A percentile compares a stretch with the other conserved stretches of the same genome.
phyloP scores from a whole-genome alignment of 2,888 invertebrate genomes.

The Erynnis tages region DNA sequence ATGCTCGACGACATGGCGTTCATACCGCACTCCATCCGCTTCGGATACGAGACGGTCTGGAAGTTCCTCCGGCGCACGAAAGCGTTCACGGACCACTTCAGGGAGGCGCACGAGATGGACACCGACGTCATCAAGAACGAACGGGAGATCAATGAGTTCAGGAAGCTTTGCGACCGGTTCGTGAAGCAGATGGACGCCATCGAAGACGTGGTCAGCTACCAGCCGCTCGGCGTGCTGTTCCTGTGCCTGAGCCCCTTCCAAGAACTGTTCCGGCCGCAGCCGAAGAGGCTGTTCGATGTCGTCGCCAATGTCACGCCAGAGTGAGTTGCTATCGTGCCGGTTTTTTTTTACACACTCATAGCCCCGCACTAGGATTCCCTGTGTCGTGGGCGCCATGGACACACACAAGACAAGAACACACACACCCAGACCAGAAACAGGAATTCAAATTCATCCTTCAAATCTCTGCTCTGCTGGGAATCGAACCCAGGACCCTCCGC shows the following conservation, averaged over 20 bases:
- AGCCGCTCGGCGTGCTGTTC: conserved; percentile 87
- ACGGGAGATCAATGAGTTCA: conserved; percentile 84
- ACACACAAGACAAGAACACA: too few relatives aligned
- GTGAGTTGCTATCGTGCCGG: too few relatives aligned
- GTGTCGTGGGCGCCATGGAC: too few relatives aligned
- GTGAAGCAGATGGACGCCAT: conserved; percentile 86
- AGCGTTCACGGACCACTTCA: conserved; percentile 84
- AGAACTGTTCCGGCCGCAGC: conserved; percentile 86
- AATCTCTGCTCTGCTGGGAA: too few relatives aligned
- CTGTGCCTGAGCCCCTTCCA: conserved; percentile 87
- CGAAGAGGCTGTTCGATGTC: conserved; percentile 85
- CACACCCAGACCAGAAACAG: too few relatives aligned
- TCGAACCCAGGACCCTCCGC: too few relatives aligned
- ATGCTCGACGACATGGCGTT: conserved; percentile 79
- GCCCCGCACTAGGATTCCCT: too few relatives aligned
- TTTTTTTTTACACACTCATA: too few relatives aligned
- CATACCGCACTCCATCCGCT: conserved; percentile 79
- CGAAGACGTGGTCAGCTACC: conserved; percentile 83
- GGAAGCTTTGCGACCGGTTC: conserved; percentile 85
- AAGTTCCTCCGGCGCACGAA: conserved; percentile 85
- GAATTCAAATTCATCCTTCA: too few relatives aligned
- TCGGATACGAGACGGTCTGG: conserved; percentile 83
- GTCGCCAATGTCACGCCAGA: conserved; percentile 84
- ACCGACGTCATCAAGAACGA: conserved; percentile 83
- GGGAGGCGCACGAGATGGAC: conserved; percentile 85